phyloP scores from a whole-genome alignment of 2,113 vertebrate genomes.

The Motacilla tschutschensis region DNA sequence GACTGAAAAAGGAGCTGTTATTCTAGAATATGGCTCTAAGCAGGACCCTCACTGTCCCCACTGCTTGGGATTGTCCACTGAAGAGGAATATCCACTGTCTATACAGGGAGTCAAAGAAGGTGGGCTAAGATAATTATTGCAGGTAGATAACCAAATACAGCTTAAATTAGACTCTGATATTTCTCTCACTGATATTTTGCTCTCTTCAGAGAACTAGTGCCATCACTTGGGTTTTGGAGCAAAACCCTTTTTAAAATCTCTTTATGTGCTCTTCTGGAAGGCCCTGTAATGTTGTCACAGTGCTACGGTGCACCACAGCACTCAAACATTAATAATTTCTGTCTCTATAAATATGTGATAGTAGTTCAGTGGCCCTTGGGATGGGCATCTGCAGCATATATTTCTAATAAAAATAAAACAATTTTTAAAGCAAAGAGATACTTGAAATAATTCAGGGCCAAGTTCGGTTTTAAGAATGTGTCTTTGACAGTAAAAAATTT shows the following conservation, averaged over 20 bases:
- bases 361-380: not conserved
- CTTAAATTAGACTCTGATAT: not conserved
- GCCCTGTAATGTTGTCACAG: not conserved
- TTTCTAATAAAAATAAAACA: not conserved
- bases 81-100: not conserved
- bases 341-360: not conserved
- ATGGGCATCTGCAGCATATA: not conserved
- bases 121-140: not conserved
- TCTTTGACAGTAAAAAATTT: not conserved
- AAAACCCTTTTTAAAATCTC: not conserved
- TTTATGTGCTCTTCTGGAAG: not conserved
- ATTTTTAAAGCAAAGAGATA: not conserved
- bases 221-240: not conserved
- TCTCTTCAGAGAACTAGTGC: not conserved
- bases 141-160: not conserved
- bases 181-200: not conserved
- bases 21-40: not conserved
- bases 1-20: not conserved
- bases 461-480: not conserved
- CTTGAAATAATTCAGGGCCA: not conserved
- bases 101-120: fast-evolving
- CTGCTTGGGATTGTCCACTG: not conserved
- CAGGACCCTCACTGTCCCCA: not conserved
- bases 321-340: not conserved
- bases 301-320: not conserved